Conservation (phyloP, 2,888 invertebrate species). For the Brachypterus glaber region DNA sequence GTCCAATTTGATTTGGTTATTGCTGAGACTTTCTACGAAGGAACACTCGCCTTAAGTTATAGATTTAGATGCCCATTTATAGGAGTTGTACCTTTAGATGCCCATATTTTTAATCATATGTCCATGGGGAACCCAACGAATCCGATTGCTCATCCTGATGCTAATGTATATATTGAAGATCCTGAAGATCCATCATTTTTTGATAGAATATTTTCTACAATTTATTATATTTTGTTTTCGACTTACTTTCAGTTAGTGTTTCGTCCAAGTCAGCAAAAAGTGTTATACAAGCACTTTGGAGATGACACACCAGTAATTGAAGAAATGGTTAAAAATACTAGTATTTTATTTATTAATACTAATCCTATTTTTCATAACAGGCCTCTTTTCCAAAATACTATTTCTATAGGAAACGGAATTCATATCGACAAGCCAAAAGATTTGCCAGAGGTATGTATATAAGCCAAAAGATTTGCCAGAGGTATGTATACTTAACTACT, state of each 20-base stretch:
- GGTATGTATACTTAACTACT: too few species aligned
- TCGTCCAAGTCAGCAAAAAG: not conserved
- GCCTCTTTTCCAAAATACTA: conserved; percentile 39
- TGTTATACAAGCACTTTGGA: conserved; percentile 20
- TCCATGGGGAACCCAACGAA: conserved; percentile 47
- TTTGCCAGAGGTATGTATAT: too few species aligned
- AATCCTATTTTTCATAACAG: conserved; percentile 36
- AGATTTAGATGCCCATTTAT: conserved; percentile 28
- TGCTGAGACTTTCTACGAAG: conserved; percentile 24
- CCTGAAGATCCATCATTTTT: conserved; percentile 38
- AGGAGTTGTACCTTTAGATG: conserved; percentile 25
- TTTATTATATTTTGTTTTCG: not conserved
- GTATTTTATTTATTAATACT: conserved; percentile 38
- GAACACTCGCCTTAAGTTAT: conserved; percentile 22
- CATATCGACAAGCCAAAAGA: too few species aligned
- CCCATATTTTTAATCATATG: conserved; percentile 40
- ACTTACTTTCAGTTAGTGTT: not conserved
- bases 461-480: too few species aligned
- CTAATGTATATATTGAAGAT: not conserved
- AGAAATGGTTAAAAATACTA: conserved; percentile 28
- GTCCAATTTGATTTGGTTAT: conserved; percentile 30
- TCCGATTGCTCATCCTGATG: conserved; percentile 45
- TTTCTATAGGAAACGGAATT: too few species aligned
- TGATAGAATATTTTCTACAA: conserved; percentile 20
- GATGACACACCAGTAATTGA: conserved; percentile 15